Base-by-base conservation (phyloP, 1,140 invertebrate species). In the Leptinotarsa defecta region DNA sequence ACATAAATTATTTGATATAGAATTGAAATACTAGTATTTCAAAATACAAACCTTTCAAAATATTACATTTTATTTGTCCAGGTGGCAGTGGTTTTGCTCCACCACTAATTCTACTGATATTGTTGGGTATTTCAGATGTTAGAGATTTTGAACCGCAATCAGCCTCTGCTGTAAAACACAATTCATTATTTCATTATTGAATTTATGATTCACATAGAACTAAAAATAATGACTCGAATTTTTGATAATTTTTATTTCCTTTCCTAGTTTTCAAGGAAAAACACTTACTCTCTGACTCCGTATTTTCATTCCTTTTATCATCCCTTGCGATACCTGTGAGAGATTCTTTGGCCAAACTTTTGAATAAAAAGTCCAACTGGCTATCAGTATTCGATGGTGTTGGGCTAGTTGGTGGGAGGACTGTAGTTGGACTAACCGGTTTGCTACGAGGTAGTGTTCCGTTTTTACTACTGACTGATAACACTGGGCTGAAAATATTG, bases 61-160 rank as follows among this genome's bases (percentile, higher is more conserved):
- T 97, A 88, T 98, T 98, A 86, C 95, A 97, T 87, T 98, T 98
- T 65, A 97, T 90, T 81, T 96, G 93, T 75, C 96, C 94, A 2
- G 94, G 93, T 49, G 95, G 94, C 49, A 97, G 88, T 13, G 91
- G 91, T 79, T 91, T 90, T 34, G 89, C 89, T 20, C 87, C 84
- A 71, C 86, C 87, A 48, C 88, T 85, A 79, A 88, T 86, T 83
- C 90, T 91, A 62, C 88, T 88, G 83, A 91, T 90, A 84, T 92
- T 92, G 82, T 92, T 92, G 20, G 91, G 91, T 75, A 91, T 87
- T 83, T 91, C 90, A 77, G 80, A 87, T 85, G 76, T 88, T 85
- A 81, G 84, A 82, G 62, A 86, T 76, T 90, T 89, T 74, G 86
- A 80, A 71, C 88, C 88, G 81, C 90, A 89, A 78, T 87, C 74